These are phyloP conservation scores for Bujurquina vittata DNA, from an alignment of 2,113 vertebrate species.

Conservation along the genomic window DNA sequence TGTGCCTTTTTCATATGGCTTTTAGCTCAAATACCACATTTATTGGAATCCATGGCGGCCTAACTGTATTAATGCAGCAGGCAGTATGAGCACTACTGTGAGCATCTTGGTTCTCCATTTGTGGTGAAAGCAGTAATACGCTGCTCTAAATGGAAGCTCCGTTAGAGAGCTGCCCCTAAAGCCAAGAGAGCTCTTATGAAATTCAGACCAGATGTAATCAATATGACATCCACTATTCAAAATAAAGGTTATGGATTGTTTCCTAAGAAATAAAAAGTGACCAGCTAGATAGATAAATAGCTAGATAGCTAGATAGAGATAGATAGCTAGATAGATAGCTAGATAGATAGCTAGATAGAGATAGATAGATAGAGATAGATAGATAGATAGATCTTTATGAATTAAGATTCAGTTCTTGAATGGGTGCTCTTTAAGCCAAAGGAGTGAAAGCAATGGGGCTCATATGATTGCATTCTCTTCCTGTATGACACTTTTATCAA, in stretches of 20 bases:
- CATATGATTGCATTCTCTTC: neutral
- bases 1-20: neutral
- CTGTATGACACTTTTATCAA: neutral
- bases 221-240: slow-evolving; percentile 11
- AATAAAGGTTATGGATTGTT: slow-evolving; percentile 13
- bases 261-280: neutral
- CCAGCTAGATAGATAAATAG: neutral
- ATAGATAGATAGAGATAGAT: no score
- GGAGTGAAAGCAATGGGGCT: no score
- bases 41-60: neutral
- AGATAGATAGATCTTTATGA: no score
- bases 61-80: neutral
- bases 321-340: neutral
- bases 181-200: neutral
- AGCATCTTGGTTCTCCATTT: slow-evolving; percentile 15
- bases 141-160: slow-evolving; percentile 8
- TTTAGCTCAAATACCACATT: slow-evolving; percentile 5
- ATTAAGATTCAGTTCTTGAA: no score
- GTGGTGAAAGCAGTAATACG: slow-evolving; percentile 19
- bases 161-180: slow-evolving; percentile 12
- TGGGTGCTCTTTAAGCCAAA: no score
- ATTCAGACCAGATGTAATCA: slow-evolving; percentile 21
- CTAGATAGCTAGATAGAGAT: neutral
- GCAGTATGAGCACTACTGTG: neutral
- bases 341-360: neutral